These are phyloP conservation scores for Anser brachyrhynchus DNA, from an alignment of 2,113 vertebrate genomes.

Conservation along the genomic window DNA sequence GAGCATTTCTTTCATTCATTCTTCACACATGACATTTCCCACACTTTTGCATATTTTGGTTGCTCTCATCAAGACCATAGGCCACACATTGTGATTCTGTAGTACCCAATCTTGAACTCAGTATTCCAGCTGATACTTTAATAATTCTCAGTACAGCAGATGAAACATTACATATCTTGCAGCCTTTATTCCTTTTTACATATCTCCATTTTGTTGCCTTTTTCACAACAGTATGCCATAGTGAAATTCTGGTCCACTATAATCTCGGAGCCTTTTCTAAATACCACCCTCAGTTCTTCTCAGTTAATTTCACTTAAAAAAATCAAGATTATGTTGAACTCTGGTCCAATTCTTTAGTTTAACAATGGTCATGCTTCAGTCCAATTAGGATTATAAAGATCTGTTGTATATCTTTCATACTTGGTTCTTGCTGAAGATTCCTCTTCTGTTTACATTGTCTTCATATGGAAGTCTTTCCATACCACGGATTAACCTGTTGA, in stretches of 20 bases:
- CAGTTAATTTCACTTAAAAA: not conserved
- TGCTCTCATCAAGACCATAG: not conserved
- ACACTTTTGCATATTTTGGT: not conserved
- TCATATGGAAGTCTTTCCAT: not conserved
- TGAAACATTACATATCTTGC: not conserved
- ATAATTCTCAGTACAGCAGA: not conserved
- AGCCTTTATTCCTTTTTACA: not conserved
- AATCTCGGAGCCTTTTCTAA: not conserved
- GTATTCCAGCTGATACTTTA: not conserved
- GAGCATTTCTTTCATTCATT: not conserved
- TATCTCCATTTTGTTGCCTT: not conserved
- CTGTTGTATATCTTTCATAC: not conserved
- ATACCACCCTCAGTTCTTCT: not conserved
- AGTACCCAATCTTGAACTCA: not conserved
- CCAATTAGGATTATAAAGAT: not conserved
- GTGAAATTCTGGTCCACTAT: not conserved
- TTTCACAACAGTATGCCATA: not conserved
- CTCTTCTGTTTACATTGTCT: not conserved
- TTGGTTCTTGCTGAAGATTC: not conserved
- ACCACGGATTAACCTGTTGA: not conserved
- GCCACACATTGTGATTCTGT: not conserved
- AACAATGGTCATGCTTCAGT: not conserved
- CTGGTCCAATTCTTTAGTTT: not conserved
- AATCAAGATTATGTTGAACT: not conserved
- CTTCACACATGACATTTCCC: not conserved